Percentiles rank a stretch among this genome's conserved stretches.
phyloP scores from a whole-genome alignment of 2,888 invertebrate species.

The Andrena bicolor region DNA sequence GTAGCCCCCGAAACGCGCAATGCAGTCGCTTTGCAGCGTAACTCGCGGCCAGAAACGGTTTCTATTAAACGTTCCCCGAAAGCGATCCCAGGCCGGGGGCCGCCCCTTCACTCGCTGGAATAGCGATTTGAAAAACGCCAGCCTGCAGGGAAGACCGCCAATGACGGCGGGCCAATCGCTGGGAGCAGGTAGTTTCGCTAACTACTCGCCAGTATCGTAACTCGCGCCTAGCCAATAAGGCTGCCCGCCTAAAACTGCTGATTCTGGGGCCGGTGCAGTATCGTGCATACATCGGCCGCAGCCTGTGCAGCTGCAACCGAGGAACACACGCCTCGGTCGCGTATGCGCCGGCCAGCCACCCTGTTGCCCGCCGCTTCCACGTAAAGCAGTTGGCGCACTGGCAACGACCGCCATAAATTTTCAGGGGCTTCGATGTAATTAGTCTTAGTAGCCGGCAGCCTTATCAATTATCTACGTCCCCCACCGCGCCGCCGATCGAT shows the following conservation, averaged over 20 bases:
- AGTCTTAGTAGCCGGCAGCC: conserved; percentile 31
- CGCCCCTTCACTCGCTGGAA: neutral
- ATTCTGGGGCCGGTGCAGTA: conserved; percentile 22
- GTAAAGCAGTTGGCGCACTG: conserved; percentile 22
- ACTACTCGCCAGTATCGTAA: conserved; percentile 67
- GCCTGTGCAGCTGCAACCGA: conserved; percentile 1
- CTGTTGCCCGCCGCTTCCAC: conserved; percentile 17
- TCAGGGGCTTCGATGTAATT: conserved; percentile 35
- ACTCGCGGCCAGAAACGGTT: neutral
- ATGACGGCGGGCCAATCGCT: neutral
- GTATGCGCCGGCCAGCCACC: conserved; percentile 2
- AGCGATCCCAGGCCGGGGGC: neutral
- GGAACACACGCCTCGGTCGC: neutral
- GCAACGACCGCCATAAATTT: conserved; percentile 50
- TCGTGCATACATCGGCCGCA: conserved; percentile 20
- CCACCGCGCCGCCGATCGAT: neutral
- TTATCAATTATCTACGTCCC: conserved; percentile 35
- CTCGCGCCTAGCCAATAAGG: conserved; percentile 57
- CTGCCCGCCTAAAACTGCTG: conserved; percentile 38
- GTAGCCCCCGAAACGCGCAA: too few species aligned
- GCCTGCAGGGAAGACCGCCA: neutral
- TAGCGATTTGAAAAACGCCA: conserved; percentile 10
- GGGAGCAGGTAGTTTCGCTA: conserved; percentile 61
- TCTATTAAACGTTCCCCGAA: conserved; percentile 1
- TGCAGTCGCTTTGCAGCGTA: too few species aligned